These are phyloP conservation scores for Lysiphlebus fabarum DNA, from an alignment of 1,140 invertebrate genomes.

Conservation along the genomic window DNA sequence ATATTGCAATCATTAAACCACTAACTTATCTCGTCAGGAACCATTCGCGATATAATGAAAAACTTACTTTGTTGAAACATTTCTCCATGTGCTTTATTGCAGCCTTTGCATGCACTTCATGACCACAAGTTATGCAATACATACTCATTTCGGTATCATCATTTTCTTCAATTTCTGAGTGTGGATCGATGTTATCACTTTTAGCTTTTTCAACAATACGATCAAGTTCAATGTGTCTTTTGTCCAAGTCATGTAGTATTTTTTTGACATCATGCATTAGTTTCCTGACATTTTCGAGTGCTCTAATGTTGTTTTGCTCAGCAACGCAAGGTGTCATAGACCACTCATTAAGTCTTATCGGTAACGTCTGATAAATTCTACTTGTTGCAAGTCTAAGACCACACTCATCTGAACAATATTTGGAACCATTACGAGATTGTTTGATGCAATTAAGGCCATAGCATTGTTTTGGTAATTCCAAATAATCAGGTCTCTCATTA, in stretches of 20 bases:
- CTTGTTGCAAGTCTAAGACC: constrained; percentile 87
- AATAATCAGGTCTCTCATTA: constrained; percentile 56
- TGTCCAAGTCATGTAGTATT: constrained; percentile 74
- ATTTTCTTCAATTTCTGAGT: constrained; percentile 64
- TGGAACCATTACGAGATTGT: constrained; percentile 76
- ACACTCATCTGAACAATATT: constrained; percentile 94
- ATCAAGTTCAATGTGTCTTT: constrained; percentile 75
- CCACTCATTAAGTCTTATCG: constrained; percentile 93
- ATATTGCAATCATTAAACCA: too few relatives aligned
- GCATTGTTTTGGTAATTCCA: constrained; percentile 72
- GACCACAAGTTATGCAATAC: constrained; percentile 96
- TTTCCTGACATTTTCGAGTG: constrained; percentile 77
- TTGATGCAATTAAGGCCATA: constrained; percentile 84
- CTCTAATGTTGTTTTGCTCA: constrained; percentile 80
- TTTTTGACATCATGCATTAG: constrained; percentile 74
- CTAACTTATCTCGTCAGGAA: too few relatives aligned
- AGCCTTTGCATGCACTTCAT: constrained; percentile 83
- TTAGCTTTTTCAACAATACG: constrained; percentile 76
- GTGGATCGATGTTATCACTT: constrained; percentile 63
- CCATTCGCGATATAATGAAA: too few relatives aligned
- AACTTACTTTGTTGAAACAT: constrained; percentile 84
- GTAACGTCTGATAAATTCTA: constrained; percentile 80
- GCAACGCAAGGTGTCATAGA: constrained; percentile 82
- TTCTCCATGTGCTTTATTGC: constrained; percentile 94
- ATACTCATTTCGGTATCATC: constrained; percentile 82